Evolutionary conservation across 2,888 invertebrate species (phyloP).

Genomic region (Resseliella maxima): DNA sequence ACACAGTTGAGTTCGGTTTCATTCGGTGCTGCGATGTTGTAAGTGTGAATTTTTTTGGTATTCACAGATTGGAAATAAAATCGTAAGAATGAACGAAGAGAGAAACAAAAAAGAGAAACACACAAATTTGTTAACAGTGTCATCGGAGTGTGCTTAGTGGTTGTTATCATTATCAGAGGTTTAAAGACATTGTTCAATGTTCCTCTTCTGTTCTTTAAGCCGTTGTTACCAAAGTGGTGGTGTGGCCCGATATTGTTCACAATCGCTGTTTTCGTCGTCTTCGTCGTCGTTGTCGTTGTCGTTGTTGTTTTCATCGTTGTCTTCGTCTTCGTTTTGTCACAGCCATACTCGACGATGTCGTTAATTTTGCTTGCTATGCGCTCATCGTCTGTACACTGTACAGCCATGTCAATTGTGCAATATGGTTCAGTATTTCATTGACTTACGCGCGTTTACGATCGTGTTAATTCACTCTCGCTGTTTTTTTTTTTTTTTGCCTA

Average conservation of each 20-base stretch:
- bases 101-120: no score
- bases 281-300: not conserved
- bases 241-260: not conserved
- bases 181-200: conserved; percentile 50
- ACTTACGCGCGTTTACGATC: conserved; percentile 48
- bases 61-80: conserved; percentile 43
- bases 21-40: not conserved
- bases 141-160: conserved; percentile 52
- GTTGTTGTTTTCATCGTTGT: not conserved
- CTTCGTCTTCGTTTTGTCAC: no score
- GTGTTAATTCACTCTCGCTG: not conserved
- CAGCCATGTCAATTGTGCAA: conserved; percentile 45
- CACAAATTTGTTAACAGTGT: conserved; percentile 37
- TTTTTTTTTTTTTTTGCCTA: not conserved
- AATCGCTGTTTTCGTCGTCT: not conserved
- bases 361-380: not conserved
- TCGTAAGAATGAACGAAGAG: no score
- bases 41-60: conserved; percentile 33
- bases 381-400: conserved; percentile 50
- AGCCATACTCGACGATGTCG: not conserved
- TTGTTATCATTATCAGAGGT: conserved; percentile 37
- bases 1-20: no score
- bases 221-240: conserved; percentile 1
- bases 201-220: conserved; percentile 24
- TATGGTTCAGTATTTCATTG: conserved; percentile 49